phyloP scores from a whole-genome alignment of 2,888 invertebrate species.

The Pseudococcus jackbeardsleyi region DNA sequence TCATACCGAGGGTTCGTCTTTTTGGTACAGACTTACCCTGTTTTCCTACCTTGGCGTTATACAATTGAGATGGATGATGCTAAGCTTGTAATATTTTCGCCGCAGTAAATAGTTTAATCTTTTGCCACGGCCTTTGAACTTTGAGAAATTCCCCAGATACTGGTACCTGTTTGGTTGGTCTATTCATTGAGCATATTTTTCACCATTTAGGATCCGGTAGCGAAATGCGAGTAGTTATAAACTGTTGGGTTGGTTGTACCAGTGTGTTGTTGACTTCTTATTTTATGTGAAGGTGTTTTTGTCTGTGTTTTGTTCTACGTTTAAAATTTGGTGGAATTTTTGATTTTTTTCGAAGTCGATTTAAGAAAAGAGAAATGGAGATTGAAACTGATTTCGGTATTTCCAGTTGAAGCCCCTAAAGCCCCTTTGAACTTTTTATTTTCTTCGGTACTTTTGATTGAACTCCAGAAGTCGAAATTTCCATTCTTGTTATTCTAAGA shows the following conservation, averaged over 20 bases:
- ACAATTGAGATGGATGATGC: slow-evolving; percentile 12
- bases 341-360: no score
- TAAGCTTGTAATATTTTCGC: slow-evolving; percentile 2
- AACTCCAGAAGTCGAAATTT: no score
- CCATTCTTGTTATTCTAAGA: no score
- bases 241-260: neutral
- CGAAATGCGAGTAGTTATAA: neutral
- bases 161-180: neutral
- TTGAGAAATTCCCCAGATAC: slow-evolving; percentile 5
- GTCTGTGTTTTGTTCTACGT: no score
- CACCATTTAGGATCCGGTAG: neutral
- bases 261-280: neutral
- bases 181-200: slow-evolving; percentile 3
- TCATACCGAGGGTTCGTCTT: slow-evolving; percentile 8
- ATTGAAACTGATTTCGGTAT: no score
- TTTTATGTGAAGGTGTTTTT: no score
- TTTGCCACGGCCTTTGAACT: slow-evolving; percentile 20
- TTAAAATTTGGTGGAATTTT: no score
- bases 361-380: no score
- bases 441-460: no score
- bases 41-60: neutral
- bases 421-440: no score
- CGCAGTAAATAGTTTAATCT: slow-evolving; percentile 5
- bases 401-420: no score
- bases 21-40: neutral